These are phyloP conservation scores for Carlito syrichta DNA, from an alignment of 2,113 vertebrate genomes.

Conservation along the genomic window DNA sequence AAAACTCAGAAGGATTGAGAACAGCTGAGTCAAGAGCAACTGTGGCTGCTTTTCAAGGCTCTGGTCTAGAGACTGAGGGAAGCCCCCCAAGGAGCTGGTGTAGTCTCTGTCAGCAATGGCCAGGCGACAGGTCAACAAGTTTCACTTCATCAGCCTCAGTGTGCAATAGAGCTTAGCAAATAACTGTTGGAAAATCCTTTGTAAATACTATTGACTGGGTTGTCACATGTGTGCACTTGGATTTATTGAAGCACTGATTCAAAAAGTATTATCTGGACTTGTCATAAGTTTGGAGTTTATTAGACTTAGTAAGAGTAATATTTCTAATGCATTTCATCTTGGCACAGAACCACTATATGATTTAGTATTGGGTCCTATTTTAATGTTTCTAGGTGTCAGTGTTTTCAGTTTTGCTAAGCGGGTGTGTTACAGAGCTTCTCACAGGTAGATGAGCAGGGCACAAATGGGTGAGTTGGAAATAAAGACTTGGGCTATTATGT, in stretches of 20 bases:
- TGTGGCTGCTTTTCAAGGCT: not conserved
- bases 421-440: not conserved
- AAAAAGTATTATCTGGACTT: not conserved
- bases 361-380: not conserved
- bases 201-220: not conserved
- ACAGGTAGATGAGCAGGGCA: no score
- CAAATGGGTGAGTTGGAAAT: not conserved
- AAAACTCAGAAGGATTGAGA: not conserved
- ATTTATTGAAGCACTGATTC: not conserved
- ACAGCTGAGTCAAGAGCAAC: not conserved
- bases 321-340: not conserved
- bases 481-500: not conserved
- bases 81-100: fast-evolving
- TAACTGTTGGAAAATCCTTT: not conserved
- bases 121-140: not conserved
- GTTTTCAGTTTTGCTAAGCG: not conserved
- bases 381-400: not conserved
- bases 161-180: not conserved
- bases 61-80: not conserved
- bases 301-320: not conserved
- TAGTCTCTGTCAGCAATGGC: fast-evolving
- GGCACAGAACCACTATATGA: not conserved
- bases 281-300: not conserved
- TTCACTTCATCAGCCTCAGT: not conserved
- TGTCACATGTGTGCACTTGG: not conserved